Base-by-base conservation (phyloP, 2,797 vertebrate species). In the Limosa lapponica region DNA sequence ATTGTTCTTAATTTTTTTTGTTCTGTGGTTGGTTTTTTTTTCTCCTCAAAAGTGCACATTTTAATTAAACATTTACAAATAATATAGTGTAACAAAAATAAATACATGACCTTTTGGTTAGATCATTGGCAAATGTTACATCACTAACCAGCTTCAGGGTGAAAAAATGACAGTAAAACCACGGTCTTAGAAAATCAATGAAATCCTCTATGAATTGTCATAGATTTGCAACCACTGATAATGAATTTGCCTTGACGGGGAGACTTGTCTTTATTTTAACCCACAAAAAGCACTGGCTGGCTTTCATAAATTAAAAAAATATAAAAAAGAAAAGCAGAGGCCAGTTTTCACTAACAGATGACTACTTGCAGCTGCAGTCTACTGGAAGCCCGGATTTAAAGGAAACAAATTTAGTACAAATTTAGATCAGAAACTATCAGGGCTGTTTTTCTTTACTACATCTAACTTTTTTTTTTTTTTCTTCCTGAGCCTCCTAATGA, bases 71-170 rank as follows among this genome's bases (percentile, higher is more conserved):
- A 97, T 97, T 97, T 98, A 98, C 91, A 97, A 97, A 97, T 80
- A 96, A 96, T 77, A 97, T 82, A 93, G 72, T 59, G 96, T 96
- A 97, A 97, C 92, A 96, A 98, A 97, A 98, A 98, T 97, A 97
- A 98, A 98, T 97, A 98, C 58, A 93, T 91, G 96, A 96, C 95
- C 96, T 97, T 96, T 97, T 84, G 93, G 91, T 89, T 96, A 93
- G 88, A 89, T 97, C 91, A 93, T 49, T 95, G 95, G 97, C 78
- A 94, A 97, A 96, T 79, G 89, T 95, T 93, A 96, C 82, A 92
- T 92, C 86, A 88, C 80, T 94, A 96, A 93, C 46, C 93, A 87
- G 88, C 89, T 96, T 88, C 80, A 85, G 92, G 89, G 89, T 82
- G 95, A 97, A 89, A 94, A 95, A 94, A 71, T 18, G 37, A 92